A percentile compares a stretch with the other conserved stretches of the same genome.
Conservation (phyloP, 1,140 invertebrate species). For the Gerris buenoi region DNA sequence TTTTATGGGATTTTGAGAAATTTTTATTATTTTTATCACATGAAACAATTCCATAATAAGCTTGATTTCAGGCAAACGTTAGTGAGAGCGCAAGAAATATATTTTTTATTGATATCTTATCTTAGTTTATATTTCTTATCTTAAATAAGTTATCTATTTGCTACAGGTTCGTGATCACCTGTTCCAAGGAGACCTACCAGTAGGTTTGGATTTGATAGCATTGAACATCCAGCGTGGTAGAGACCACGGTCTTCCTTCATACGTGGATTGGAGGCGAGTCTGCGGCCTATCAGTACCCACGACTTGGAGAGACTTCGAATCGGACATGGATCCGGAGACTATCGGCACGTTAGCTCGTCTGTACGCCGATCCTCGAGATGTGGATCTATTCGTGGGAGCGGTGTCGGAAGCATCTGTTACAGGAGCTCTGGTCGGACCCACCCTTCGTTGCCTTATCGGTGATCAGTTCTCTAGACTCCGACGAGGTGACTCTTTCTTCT, state of each 20-base stretch:
- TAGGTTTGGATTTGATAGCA: constrained; percentile 48
- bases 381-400: constrained; percentile 46
- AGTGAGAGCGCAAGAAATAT: no score
- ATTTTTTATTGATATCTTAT: no score
- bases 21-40: no score
- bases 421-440: constrained; percentile 41
- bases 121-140: no score
- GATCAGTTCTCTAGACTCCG: constrained; percentile 41
- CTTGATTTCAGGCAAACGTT: no score
- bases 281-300: constrained; percentile 38
- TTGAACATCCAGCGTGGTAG: constrained; percentile 53
- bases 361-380: constrained; percentile 41
- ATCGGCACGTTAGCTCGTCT: constrained; percentile 29
- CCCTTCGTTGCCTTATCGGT: constrained; percentile 42
- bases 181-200: constrained; percentile 34
- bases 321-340: constrained; percentile 34
- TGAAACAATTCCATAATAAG: no score
- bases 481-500: constrained; percentile 38
- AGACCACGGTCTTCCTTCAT: constrained; percentile 50
- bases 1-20: no score
- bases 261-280: constrained; percentile 48
- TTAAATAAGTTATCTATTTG: no score
- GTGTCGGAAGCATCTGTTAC: constrained; percentile 36
- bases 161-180: constrained; percentile 42
- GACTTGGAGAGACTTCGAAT: constrained; percentile 37